Percentiles rank a stretch among this genome's conserved stretches.
Conservation (phyloP, 2,888 invertebrate genomes). For the Eretmocerus hayati region DNA sequence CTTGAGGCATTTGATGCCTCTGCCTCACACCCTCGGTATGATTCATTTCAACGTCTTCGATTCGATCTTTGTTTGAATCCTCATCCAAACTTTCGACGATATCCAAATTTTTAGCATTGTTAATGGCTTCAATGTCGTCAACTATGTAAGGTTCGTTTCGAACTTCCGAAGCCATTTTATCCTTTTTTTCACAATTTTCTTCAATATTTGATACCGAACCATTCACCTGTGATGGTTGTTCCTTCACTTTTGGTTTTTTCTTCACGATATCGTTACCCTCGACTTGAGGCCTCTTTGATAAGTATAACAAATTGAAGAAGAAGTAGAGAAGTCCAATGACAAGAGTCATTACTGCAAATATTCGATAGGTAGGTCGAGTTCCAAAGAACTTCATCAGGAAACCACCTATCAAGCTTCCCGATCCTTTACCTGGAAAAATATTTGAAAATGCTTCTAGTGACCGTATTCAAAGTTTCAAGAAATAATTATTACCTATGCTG, state of each 20-base stretch:
- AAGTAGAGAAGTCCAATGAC: conserved; percentile 63
- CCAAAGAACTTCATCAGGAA: conserved; percentile 68
- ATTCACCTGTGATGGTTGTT: conserved; percentile 22
- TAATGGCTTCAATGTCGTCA: conserved; percentile 29
- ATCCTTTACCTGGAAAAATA: conserved; percentile 58
- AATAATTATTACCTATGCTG: no score
- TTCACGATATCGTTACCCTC: conserved; percentile 56
- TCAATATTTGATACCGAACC: conserved; percentile 19
- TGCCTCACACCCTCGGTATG: conserved; percentile 1
- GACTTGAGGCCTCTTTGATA: conserved; percentile 51
- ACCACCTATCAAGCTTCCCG: conserved; percentile 69
- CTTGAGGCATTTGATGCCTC: conserved; percentile 11
- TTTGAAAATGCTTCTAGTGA: no score
- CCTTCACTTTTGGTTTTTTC: conserved; percentile 48
- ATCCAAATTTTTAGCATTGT: conserved; percentile 35
- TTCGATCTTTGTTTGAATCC: not conserved
- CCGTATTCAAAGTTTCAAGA: no score
- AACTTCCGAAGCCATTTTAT: conserved; percentile 18
- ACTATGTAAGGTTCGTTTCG: conserved; percentile 12
- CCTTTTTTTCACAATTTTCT: conserved; percentile 9
- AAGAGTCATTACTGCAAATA: conserved; percentile 59
- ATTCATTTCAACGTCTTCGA: conserved; percentile 4
- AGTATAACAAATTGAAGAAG: conserved; percentile 60
- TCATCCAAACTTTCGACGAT: conserved; percentile 25
- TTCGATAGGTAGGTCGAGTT: conserved; percentile 64